Evolutionary conservation across 2,888 invertebrate genomes (phyloP).

Genomic region (Andrena flavipes): DNA sequence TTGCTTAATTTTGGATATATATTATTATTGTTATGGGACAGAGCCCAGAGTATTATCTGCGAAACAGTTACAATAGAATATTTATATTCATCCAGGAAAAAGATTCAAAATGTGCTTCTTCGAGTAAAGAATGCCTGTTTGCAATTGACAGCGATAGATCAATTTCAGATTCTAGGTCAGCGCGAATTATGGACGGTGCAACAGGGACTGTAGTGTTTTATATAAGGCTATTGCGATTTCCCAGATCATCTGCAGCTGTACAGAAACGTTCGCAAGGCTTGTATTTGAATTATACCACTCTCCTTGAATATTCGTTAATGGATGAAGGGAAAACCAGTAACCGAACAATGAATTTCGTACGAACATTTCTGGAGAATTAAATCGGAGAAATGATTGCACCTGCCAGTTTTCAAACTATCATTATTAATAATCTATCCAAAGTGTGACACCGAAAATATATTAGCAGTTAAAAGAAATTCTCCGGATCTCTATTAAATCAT

Average conservation of each 20-base stretch:
- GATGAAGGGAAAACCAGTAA: too few relatives aligned
- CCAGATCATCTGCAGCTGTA: not conserved
- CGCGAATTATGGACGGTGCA: not conserved
- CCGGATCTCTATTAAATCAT: too few relatives aligned
- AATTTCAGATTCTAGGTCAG: not conserved
- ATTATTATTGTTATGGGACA: not conserved
- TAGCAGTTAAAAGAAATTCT: too few relatives aligned
- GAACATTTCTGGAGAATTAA: not conserved
- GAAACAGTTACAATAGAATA: not conserved
- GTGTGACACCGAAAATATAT: not conserved
- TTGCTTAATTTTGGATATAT: not conserved
- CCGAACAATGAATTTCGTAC: too few relatives aligned
- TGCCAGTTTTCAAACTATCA: not conserved
- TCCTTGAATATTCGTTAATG: not conserved
- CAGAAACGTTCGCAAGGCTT: not conserved
- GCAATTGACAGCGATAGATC: not conserved
- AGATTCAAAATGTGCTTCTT: not conserved
- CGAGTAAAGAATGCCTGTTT: not conserved
- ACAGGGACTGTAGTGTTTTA: not conserved
- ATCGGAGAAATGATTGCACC: not conserved
- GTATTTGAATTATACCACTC: not conserved
- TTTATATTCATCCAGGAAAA: not conserved
- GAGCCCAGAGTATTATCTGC: too few relatives aligned
- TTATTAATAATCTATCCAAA: not conserved
- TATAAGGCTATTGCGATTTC: not conserved